Percentiles rank a stretch among this genome's conserved stretches.
Evolutionary conservation across 2,888 invertebrate genomes (phyloP).

Genomic region (Dicyrtomina minuta): DNA sequence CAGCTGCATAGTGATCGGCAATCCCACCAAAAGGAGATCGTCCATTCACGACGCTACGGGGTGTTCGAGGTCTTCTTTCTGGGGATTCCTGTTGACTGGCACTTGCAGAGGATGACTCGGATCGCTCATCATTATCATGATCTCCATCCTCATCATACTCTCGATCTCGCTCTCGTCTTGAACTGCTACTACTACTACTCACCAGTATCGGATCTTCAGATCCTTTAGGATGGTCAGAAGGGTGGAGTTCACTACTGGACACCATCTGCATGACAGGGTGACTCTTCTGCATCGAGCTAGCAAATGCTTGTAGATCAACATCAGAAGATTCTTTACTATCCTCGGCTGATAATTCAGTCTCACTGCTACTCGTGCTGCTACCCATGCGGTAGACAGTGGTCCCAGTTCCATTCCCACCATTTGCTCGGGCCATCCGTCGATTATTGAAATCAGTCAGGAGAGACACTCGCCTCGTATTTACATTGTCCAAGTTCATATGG

Average conservation of each 20-base stretch:
- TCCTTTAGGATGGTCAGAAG: background rate
- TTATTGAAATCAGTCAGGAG: conserved; percentile 31
- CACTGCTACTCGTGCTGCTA: conserved; percentile 25
- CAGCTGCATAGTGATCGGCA: conserved; percentile 53
- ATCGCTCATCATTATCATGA: conserved; percentile 45
- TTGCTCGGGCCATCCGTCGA: conserved; percentile 9
- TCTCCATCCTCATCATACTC: conserved; percentile 35
- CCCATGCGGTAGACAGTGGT: background rate
- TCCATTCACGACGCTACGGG: conserved; percentile 29
- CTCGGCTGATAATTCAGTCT: conserved; percentile 20
- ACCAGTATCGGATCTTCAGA: background rate
- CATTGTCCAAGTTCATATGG: conserved; percentile 3
- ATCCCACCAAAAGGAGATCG: conserved; percentile 53
- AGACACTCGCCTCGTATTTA: conserved; percentile 11
- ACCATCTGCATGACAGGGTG: conserved; percentile 45
- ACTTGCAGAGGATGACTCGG: conserved; percentile 27
- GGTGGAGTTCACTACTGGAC: conserved; percentile 1
- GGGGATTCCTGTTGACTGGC: conserved; percentile 22
- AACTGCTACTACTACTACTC: background rate
- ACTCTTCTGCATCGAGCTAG: conserved; percentile 48
- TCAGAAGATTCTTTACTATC: background rate
- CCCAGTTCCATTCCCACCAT: background rate
- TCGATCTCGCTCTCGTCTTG: conserved; percentile 5
- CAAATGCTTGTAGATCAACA: conserved; percentile 49
- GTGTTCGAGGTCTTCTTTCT: conserved; percentile 28